phyloP scores from a whole-genome alignment of 2,797 vertebrate genomes.

The Pempheris klunzingeri region DNA sequence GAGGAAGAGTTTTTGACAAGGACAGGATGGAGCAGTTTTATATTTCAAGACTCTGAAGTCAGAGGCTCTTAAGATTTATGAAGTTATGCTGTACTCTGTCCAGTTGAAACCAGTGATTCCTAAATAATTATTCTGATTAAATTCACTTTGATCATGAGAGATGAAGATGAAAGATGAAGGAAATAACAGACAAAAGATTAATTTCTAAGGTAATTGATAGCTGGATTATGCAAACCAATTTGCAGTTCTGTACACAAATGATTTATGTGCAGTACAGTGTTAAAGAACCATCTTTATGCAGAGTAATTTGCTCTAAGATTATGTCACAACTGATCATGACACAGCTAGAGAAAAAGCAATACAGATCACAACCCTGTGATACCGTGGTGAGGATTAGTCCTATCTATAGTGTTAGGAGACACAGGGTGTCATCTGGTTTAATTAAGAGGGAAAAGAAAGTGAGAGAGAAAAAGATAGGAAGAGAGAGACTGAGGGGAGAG shows the following conservation, averaged over 20 bases:
- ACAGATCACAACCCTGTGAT: slow-evolving; percentile 56
- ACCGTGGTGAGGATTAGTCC: slow-evolving; percentile 65
- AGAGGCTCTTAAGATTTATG: neutral
- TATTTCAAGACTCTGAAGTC: neutral
- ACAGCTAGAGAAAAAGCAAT: slow-evolving; percentile 31
- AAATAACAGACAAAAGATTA: neutral
- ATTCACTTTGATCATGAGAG: neutral
- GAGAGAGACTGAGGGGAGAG: slow-evolving; percentile 5
- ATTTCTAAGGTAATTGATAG: neutral
- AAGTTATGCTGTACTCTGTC: neutral
- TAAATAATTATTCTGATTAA: neutral
- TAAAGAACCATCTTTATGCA: slow-evolving; percentile 2
- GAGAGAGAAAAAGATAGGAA: slow-evolving; percentile 11
- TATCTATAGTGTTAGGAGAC: slow-evolving; percentile 59
- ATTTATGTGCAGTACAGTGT: slow-evolving; percentile 11
- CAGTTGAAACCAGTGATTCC: neutral
- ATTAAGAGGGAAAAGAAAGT: slow-evolving; percentile 68
- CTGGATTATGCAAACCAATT: neutral
- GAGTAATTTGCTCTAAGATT: slow-evolving; percentile 27
- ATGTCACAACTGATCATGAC: slow-evolving; percentile 30
- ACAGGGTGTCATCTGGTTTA: slow-evolving; percentile 71
- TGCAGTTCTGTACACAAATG: slow-evolving; percentile 3
- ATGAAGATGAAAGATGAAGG: neutral
- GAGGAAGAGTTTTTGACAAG: neutral
- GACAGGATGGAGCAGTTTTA: neutral